A percentile compares a stretch with the other conserved stretches of the same genome.
phyloP scores from a whole-genome alignment of 2,113 vertebrate genomes.

The Festucalex cinctus region DNA sequence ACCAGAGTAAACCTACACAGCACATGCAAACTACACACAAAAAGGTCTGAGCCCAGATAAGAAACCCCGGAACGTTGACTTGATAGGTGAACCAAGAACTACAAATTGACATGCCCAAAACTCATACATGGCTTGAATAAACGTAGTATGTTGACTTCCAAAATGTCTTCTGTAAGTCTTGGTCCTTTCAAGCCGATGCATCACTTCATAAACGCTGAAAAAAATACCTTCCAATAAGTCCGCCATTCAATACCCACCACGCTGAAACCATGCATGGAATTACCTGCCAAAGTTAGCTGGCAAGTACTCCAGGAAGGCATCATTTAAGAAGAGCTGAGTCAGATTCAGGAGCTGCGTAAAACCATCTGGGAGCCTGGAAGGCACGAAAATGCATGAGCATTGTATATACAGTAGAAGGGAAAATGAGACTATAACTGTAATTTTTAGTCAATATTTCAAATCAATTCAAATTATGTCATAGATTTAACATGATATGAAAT shows the following conservation, averaged over 20 bases:
- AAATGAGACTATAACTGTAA: neutral
- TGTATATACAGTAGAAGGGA: constrained; percentile 14
- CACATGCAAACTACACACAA: neutral
- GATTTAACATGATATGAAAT: neutral
- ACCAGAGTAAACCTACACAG: too few species aligned
- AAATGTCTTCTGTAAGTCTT: too few species aligned
- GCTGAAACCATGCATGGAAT: constrained; percentile 44
- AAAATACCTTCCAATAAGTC: neutral
- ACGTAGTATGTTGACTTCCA: too few species aligned
- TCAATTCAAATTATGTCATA: too few species aligned
- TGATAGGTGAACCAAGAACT: neutral
- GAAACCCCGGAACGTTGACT: neutral
- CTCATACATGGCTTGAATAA: neutral
- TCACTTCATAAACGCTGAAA: neutral
- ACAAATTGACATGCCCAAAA: neutral
- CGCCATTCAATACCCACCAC: neutral
- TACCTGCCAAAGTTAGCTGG: constrained; percentile 99
- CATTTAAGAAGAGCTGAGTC: constrained; percentile 98
- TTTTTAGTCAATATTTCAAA: neutral
- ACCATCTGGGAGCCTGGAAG: constrained; percentile 92
- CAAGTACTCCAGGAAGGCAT: constrained; percentile 98
- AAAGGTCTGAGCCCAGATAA: neutral
- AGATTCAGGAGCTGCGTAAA: constrained; percentile 98
- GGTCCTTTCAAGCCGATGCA: neutral
- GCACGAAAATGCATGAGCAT: constrained; percentile 29